Evolutionary conservation across 2,888 invertebrate species (phyloP), one percentile per base, ranked within the genome.

Genomic region (Rhorus exstirpatorius): DNA sequence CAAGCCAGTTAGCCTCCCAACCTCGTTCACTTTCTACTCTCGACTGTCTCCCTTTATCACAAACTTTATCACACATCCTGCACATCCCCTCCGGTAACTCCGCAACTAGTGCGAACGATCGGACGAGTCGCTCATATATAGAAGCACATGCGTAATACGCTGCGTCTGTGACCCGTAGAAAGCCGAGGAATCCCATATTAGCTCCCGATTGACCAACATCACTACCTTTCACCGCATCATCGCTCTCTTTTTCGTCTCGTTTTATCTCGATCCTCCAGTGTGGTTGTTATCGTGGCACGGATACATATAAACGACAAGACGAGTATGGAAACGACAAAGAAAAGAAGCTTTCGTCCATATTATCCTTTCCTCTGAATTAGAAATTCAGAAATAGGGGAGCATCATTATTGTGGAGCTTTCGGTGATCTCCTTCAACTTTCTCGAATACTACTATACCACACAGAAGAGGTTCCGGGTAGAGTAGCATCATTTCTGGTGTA

Each of bases 1-100:
- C 81, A 80, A 71, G 81, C 77, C 81, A 82, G 81, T 81, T 84
- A 76, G 78, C 68, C 46, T 74, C 67, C 26, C 60, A 44, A 61
- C 46, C 68, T 55, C 72, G 44, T 74, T 78, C 67, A 4, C 60
- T 53, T 67, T 67, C 24, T 19, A 7, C 17, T 14, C 44, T 12
- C 41, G 24, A n/a, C 31, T 19, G 55, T 49, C 61, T 76, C 44
- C 55, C 51, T 49, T 70, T 65, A 65, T 79, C 81, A 70, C 44
- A 38, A 53, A 79, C 61, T 83, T 81, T 80, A 78, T 82, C 81
- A 61, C 51, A 61, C 63, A 65, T 63, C 70, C 61, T 38, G 31
- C 44, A 61, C 49, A 71, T 53, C 38, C 63, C 53, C 60, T 38
- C 63, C 53, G 67, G 19, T 31, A 68, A 61, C 35, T 10, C 38